These are phyloP conservation scores for Hesperia comma DNA, from an alignment of 2,888 invertebrate genomes.

Conservation along the genomic window DNA sequence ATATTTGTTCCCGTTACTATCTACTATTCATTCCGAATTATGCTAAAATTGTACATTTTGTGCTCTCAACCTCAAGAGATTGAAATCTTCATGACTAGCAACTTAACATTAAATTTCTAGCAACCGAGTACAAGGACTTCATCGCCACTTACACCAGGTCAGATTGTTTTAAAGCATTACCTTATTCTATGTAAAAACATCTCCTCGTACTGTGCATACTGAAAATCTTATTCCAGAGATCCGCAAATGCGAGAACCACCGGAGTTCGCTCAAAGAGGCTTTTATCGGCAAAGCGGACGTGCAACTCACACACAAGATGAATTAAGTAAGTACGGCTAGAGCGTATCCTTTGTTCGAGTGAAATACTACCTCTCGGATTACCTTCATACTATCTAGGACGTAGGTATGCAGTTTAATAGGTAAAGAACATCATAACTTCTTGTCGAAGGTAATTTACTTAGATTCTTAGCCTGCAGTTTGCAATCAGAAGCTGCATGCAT, in stretches of 20 bases:
- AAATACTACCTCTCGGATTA: constrained; percentile 4
- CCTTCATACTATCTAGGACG: neutral
- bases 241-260: constrained; percentile 39
- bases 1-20: too few relatives aligned
- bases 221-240: constrained; percentile 48
- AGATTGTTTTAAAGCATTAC: too few relatives aligned
- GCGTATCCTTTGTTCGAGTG: constrained; percentile 10
- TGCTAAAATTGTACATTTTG: constrained; percentile 1
- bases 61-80: too few relatives aligned
- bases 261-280: constrained; percentile 70
- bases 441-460: too few relatives aligned
- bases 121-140: too few relatives aligned
- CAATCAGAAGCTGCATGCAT: too few relatives aligned
- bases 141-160: too few relatives aligned
- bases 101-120: too few relatives aligned
- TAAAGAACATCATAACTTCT: too few relatives aligned
- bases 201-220: constrained; percentile 2
- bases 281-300: constrained; percentile 66
- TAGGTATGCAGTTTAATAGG: too few relatives aligned
- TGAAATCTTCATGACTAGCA: too few relatives aligned
- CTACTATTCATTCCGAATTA: neutral
- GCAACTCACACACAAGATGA: constrained; percentile 65
- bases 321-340: constrained; percentile 41
- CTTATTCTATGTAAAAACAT: neutral
- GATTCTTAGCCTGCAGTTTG: too few relatives aligned